Evolutionary conservation across 2,888 invertebrate genomes (phyloP).

Genomic region (Yponomeuta plumbellus): DNA sequence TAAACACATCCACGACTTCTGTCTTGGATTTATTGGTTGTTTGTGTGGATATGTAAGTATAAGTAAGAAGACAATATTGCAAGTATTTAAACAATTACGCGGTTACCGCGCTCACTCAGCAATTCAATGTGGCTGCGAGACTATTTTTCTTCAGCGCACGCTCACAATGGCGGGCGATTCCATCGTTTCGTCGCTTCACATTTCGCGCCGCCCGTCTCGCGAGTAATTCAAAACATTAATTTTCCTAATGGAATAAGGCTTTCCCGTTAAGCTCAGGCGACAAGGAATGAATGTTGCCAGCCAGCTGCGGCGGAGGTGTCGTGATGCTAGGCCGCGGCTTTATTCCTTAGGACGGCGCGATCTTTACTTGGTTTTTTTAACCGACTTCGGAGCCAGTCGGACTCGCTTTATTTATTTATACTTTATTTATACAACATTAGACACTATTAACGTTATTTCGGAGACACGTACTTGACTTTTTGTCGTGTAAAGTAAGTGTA

Average conservation of each 20-base stretch:
- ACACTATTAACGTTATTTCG: too few species aligned
- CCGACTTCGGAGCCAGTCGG: neutral
- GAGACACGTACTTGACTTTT: too few species aligned
- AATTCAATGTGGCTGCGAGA: neutral
- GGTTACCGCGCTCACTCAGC: neutral
- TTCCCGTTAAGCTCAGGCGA: conserved; percentile 51
- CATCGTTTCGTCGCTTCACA: conserved; percentile 21
- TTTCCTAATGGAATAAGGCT: conserved; percentile 74
- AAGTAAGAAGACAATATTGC: too few species aligned
- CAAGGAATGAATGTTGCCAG: conserved; percentile 38
- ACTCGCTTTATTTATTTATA: too few species aligned
- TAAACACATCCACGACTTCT: too few species aligned
- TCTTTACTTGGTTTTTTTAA: neutral
- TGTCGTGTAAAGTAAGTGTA: too few species aligned
- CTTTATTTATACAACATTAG: too few species aligned
- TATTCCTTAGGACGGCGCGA: neutral
- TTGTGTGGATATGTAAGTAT: too few species aligned
- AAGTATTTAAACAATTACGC: neutral
- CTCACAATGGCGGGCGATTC: conserved; percentile 9
- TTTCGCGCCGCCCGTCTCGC: conserved; percentile 29
- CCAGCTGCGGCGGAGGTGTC: conserved; percentile 43
- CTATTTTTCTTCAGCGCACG: neutral
- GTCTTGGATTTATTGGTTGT: too few species aligned
- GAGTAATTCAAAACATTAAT: conserved; percentile 75
- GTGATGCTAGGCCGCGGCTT: conserved; percentile 44